Base-by-base conservation (phyloP, 2,888 invertebrate species). In the Drosophila peninsularis region DNA sequence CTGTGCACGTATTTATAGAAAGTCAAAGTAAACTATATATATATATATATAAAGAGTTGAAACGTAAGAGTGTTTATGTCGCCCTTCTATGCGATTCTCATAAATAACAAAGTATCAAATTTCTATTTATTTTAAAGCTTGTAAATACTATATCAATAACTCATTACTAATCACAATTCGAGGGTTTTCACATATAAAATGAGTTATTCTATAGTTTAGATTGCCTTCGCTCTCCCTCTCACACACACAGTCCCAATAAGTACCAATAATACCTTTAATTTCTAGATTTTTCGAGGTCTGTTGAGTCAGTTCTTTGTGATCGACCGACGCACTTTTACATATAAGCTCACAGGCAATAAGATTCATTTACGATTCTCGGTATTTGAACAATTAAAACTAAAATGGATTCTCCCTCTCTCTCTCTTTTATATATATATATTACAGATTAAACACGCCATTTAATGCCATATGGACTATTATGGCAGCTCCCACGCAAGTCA, bases 401-500 rank as follows among this genome's bases (percentile, higher is more conserved):
- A 83, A 74, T 72, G 65, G 57, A 30, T 73, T 66, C 41, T 52
- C 50, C 5, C 50, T 60, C 63, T 49, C 61, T 52, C 41, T 62
- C 61, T 47, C 34, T 54, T 55, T 13, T 34, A 34, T 50, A 6
- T 61, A 56, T 62, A 62, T 64, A 47, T 78, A 86, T 83, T 86
- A 83, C 86, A 83, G 83, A 82, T 82, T 75, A 65, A 85, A 68
- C 65, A 71, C 75, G 73, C 66, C 75, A 77, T 71, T 80, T 78
- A 81, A 79, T 88, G 90, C 78, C 80, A 80, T 78, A 65, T 74
- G 76, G 77, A 82, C 74, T 73, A 78, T 77, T 87, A 80, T 77
- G 78, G 86, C 75, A 66, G 42, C 71, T 76, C 88, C 87, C 78
- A 88, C 87, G 82, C 80, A 78, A 81, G 80, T 85, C 82, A 82